These are phyloP conservation scores for Pantala flavescens DNA, from an alignment of 1,140 invertebrate species.

Conservation along the genomic window DNA sequence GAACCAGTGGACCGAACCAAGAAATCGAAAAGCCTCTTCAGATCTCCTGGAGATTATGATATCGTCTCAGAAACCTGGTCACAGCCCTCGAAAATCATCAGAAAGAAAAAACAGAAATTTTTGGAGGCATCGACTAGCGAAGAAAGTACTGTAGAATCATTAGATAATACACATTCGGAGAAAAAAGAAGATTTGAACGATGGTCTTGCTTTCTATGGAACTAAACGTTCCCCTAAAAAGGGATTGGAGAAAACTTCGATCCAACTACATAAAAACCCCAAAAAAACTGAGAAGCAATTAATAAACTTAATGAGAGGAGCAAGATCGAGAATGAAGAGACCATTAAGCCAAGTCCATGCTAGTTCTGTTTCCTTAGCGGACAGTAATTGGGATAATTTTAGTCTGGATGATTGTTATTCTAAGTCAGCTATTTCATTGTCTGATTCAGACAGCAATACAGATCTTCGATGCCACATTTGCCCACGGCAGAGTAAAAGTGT, in stretches of 20 bases:
- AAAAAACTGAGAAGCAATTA: neutral
- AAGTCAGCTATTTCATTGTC: constrained; percentile 22
- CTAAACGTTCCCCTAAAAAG: neutral
- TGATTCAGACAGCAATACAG: constrained; percentile 16
- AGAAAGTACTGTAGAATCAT: neutral
- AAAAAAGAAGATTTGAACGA: constrained; percentile 11
- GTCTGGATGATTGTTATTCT: constrained; percentile 24
- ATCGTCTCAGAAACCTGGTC: neutral
- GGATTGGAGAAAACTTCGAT: neutral
- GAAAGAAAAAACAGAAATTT: neutral
- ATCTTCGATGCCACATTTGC: neutral
- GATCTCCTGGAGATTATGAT: neutral
- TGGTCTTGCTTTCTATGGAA: neutral
- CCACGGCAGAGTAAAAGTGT: constrained; percentile 29
- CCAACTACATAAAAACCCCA: neutral
- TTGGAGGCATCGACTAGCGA: neutral
- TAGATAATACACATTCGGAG: neutral
- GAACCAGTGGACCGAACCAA: no score
- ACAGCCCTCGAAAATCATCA: no score
- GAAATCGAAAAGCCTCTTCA: neutral
- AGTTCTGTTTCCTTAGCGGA: constrained; percentile 22
- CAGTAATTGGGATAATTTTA: constrained; percentile 29
- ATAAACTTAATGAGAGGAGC: neutral
- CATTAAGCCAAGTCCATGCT: neutral
- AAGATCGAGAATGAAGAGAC: neutral